phyloP scores from a whole-genome alignment of 2,888 invertebrate genomes.

The Himalopsyche tibetana region DNA sequence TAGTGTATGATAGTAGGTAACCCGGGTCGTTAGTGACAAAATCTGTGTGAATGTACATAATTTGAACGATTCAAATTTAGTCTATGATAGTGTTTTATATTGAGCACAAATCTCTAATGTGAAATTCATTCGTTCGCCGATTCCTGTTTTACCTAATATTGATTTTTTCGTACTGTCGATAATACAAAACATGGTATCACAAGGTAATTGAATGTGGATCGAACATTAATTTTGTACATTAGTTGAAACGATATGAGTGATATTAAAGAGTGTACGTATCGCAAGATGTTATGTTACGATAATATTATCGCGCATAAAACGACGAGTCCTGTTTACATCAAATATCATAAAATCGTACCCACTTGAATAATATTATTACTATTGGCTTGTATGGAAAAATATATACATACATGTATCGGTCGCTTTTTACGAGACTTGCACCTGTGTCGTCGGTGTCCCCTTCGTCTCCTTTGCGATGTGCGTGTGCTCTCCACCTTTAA shows the following conservation, averaged over 20 bases:
- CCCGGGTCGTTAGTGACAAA: no score
- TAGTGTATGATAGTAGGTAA: no score
- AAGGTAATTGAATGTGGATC: no score
- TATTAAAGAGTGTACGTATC: background rate
- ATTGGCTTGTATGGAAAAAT: constrained; percentile 1
- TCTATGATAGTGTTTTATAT: no score
- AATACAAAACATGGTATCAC: no score
- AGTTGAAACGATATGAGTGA: background rate
- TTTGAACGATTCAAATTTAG: no score
- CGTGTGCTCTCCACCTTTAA: constrained; percentile 53
- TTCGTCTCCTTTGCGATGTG: constrained; percentile 43
- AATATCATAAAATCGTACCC: constrained; percentile 27
- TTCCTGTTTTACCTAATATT: no score
- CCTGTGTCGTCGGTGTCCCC: background rate
- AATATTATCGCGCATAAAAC: constrained; percentile 29
- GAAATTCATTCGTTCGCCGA: no score
- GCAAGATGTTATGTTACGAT: background rate
- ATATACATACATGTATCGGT: background rate
- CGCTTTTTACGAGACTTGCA: constrained; percentile 2
- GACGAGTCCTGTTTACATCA: background rate
- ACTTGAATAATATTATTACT: constrained; percentile 10
- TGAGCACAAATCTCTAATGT: no score
- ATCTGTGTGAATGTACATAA: no score
- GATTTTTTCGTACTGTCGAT: no score
- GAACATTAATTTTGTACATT: no score